Conservation (phyloP, 2,888 invertebrate genomes). For the Perizoma flavofasciatum region DNA sequence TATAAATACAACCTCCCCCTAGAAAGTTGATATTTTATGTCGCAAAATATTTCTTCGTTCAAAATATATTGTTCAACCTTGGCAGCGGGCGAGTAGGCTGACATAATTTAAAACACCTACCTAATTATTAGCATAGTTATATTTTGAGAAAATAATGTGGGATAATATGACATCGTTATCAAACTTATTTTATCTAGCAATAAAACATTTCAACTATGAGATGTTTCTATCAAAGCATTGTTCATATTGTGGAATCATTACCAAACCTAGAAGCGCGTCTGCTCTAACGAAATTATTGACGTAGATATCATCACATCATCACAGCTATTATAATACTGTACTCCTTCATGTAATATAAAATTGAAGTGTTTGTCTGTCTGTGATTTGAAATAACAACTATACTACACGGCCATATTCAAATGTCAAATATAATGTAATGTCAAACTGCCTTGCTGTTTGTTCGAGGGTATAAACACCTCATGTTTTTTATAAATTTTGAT, state of each 20-base stretch:
- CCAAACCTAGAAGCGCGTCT: conserved; percentile 17
- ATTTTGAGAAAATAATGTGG: conserved; percentile 25
- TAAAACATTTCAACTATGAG: conserved; percentile 14
- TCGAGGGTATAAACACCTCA: too few relatives aligned
- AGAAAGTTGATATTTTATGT: too few relatives aligned
- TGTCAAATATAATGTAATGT: too few relatives aligned
- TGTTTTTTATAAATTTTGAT: too few relatives aligned
- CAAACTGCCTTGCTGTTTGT: too few relatives aligned
- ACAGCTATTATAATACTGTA: too few relatives aligned
- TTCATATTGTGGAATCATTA: conserved; percentile 15
- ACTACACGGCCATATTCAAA: neutral
- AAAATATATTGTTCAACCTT: too few relatives aligned
- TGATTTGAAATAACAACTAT: neutral
- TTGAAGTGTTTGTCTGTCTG: neutral
- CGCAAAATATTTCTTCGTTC: too few relatives aligned
- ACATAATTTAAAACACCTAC: too few relatives aligned
- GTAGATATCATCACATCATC: neutral
- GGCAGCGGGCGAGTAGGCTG: too few relatives aligned
- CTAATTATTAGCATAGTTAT: too few relatives aligned
- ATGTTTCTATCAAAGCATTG: conserved; percentile 21
- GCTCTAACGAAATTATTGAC: conserved; percentile 21
- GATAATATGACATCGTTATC: conserved; percentile 14
- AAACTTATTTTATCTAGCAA: conserved; percentile 3
- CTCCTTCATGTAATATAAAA: neutral
- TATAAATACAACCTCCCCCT: too few relatives aligned